Evolutionary conservation across 2,113 vertebrate genomes (phyloP), one percentile per base, ranked within the genome.

Genomic region (Engraulis encrasicolus): DNA sequence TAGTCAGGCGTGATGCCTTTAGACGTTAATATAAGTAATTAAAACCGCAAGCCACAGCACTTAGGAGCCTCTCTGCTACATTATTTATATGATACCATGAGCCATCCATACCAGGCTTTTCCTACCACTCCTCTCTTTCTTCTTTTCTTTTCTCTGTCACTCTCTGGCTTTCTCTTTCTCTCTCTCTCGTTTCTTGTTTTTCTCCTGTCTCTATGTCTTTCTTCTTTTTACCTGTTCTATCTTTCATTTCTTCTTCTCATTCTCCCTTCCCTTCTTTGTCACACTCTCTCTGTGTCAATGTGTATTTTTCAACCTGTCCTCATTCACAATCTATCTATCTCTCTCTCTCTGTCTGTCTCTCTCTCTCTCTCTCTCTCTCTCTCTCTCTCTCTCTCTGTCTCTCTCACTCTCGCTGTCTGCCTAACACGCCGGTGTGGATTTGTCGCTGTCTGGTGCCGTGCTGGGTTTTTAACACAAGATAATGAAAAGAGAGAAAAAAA

Each of bases 21-120:
- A 94, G 94, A 92, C 84, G 90, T 92, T 95, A 96, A 96, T 96
- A 92, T 89, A 90, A 91, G 92, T 96, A 95, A 96, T 96, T 95
- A 96, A 94, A 95, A 94, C 90, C 85, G 91, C 91, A 88, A 94
- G 92, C 93, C 81, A 90, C 90, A 89, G 89, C 92, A 93, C 92
- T 95, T 94, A 93, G 92, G 93, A 91, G 93, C 94, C 93, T 90
- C 92, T 93, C 93, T 92, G 91, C 91, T 93, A 94, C 95, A 95
- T 95, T 93, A 95, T 95, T 94, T 95, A 95, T 94, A 93, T 89
- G 89, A 88, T n/a, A n/a, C n/a, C 89, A 86, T 92, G 92, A 94
- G 95, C 91, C 94, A 94, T 92, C 94, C 92, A 93, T 93, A 90
- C 91, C 92, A 95, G 94, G 58, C 58, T 66, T 66, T n/a, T n/a